These are phyloP conservation scores for Sinella curviseta DNA, from an alignment of 1,140 invertebrate genomes.

Conservation along the genomic window DNA sequence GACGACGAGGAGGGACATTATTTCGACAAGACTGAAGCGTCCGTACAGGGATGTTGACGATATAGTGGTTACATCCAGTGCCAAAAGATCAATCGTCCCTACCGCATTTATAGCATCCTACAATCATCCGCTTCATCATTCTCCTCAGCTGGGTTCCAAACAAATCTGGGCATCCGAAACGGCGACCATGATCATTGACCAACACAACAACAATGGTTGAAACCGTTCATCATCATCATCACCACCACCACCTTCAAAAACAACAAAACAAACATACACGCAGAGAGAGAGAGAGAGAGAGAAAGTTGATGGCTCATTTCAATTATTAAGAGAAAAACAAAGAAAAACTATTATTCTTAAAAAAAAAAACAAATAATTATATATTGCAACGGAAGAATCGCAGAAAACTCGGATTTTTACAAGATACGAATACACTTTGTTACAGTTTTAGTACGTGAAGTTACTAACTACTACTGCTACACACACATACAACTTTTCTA, in stretches of 20 bases:
- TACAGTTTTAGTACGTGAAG: not conserved
- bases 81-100: constrained; percentile 44
- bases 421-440: not conserved
- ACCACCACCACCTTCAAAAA: too few species aligned
- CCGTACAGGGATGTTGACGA: constrained; percentile 47
- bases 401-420: constrained; percentile 2
- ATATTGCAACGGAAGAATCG: not conserved
- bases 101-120: constrained; percentile 42
- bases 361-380: not conserved
- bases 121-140: constrained; percentile 43
- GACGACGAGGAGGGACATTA: not conserved
- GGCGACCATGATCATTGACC: constrained; percentile 47
- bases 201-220: constrained; percentile 50
- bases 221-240: not conserved
- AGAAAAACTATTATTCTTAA: not conserved
- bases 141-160: constrained; percentile 36
- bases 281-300: not conserved
- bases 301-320: not conserved
- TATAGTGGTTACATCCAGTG: constrained; percentile 38
- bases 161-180: constrained; percentile 38
- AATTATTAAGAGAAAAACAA: not conserved
- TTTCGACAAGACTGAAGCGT: constrained; percentile 43
- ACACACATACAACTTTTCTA: not conserved
- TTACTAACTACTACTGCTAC: not conserved
- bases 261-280: too few species aligned